Evolutionary conservation across 2,797 vertebrate species (phyloP).

Genomic region (Myripristis murdjan): DNA sequence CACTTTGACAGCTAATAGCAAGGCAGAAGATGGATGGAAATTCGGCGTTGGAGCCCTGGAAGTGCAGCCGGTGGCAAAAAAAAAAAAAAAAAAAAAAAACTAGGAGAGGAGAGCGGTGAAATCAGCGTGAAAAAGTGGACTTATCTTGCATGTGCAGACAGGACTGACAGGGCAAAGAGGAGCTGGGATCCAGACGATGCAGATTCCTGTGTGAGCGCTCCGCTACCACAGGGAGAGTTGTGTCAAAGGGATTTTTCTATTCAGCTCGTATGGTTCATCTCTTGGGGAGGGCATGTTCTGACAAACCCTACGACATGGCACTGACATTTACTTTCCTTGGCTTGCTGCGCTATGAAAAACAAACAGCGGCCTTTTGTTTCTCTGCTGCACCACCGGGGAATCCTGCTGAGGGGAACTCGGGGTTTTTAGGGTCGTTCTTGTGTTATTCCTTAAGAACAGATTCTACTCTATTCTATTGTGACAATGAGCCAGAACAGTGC

Average conservation of each 20-base stretch:
- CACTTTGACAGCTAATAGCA: slow-evolving; percentile 50
- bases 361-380: background rate
- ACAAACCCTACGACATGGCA: slow-evolving; percentile 43
- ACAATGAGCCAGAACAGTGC: background rate
- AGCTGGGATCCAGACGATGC: slow-evolving; percentile 4
- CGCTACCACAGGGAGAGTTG: slow-evolving; percentile 21
- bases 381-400: background rate
- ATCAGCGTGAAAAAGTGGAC: slow-evolving; percentile 19
- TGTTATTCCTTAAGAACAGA: too few species aligned
- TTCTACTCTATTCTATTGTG: background rate
- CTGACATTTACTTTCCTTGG: slow-evolving; percentile 19
- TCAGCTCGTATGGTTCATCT: slow-evolving; percentile 27
- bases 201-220: background rate
- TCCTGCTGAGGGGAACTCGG: background rate
- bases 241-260: slow-evolving; percentile 51
- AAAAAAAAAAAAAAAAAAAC: too few species aligned
- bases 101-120: slow-evolving; percentile 5
- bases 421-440: background rate
- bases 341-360: slow-evolving; percentile 9
- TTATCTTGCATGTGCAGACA: slow-evolving; percentile 59
- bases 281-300: slow-evolving; percentile 51
- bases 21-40: slow-evolving; percentile 50
- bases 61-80: background rate
- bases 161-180: slow-evolving; percentile 26
- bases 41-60: slow-evolving; percentile 9